Conservation (phyloP, 2,888 invertebrate genomes). For the Erannis defoliaria region DNA sequence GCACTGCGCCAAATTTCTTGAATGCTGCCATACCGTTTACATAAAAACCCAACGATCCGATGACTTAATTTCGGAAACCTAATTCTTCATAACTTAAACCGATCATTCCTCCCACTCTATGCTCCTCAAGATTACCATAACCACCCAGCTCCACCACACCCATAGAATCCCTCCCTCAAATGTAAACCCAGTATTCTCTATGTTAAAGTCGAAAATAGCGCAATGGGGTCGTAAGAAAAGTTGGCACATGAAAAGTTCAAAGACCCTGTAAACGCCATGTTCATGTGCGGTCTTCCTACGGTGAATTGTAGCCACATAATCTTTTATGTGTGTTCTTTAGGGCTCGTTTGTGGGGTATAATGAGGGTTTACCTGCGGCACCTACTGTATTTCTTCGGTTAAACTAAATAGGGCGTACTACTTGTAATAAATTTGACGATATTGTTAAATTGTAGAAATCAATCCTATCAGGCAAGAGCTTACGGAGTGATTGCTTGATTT, state of each 20-base stretch:
- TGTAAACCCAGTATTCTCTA: slow-evolving; percentile 4
- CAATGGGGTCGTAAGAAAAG: slow-evolving; percentile 48
- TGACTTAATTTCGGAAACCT: slow-evolving; percentile 25
- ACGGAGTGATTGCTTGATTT: no score
- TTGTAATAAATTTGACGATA: not conserved
- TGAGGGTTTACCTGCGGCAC: not conserved
- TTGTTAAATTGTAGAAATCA: no score
- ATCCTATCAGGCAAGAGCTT: not conserved
- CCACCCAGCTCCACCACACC: slow-evolving; percentile 28
- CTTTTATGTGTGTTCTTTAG: slow-evolving; percentile 15
- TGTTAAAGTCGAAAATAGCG: slow-evolving; percentile 43
- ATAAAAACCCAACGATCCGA: slow-evolving; percentile 2
- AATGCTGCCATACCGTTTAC: not conserved
- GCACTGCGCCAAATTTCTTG: slow-evolving; percentile 18
- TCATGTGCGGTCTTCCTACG: slow-evolving; percentile 53
- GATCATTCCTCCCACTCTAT: slow-evolving; percentile 33
- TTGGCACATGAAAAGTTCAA: slow-evolving; percentile 60
- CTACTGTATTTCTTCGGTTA: slow-evolving; percentile 9
- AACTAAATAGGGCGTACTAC: not conserved
- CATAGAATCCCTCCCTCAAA: slow-evolving; percentile 7
- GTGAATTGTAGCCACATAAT: slow-evolving; percentile 45
- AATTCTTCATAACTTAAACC: slow-evolving; percentile 27
- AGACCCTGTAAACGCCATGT: slow-evolving; percentile 50
- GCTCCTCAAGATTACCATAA: slow-evolving; percentile 41
- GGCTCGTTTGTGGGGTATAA: not conserved